These are phyloP conservation scores for Drosophila merina DNA, from an alignment of 2,888 invertebrate genomes.

Conservation along the genomic window DNA sequence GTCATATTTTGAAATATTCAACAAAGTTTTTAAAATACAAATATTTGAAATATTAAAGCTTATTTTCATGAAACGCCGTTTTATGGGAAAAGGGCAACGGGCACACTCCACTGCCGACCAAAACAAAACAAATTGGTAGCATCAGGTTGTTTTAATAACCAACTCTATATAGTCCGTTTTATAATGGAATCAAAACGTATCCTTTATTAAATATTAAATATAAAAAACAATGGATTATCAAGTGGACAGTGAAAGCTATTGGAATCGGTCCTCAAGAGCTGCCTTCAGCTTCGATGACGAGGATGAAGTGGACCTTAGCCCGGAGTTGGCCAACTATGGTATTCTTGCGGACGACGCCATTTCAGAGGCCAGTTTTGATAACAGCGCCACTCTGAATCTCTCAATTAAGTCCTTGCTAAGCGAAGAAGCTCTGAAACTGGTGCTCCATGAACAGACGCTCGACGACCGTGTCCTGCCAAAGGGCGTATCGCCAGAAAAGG, in stretches of 20 bases:
- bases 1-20: no score
- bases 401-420: conserved; percentile 82
- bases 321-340: conserved; percentile 50
- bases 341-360: conserved; percentile 81
- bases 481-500: conserved; percentile 82
- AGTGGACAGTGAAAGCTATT: conserved; percentile 89
- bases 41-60: no score
- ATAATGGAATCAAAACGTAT: neutral
- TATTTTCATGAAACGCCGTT: neutral
- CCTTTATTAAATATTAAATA: neutral
- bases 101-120: neutral
- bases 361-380: conserved; percentile 83
- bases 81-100: neutral
- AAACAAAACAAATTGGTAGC: neutral
- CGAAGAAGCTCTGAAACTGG: conserved; percentile 76
- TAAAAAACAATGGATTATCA: conserved; percentile 40
- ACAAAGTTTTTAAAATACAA: no score
- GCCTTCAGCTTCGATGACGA: conserved; percentile 93
- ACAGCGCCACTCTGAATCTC: conserved; percentile 75
- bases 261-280: conserved; percentile 90
- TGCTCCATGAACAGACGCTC: conserved; percentile 80
- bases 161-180: neutral
- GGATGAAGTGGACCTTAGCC: conserved; percentile 85
- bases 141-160: neutral
- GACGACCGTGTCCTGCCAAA: conserved; percentile 79